Evolutionary conservation across 2,888 invertebrate species (phyloP).

Genomic region (Nineta flava): DNA sequence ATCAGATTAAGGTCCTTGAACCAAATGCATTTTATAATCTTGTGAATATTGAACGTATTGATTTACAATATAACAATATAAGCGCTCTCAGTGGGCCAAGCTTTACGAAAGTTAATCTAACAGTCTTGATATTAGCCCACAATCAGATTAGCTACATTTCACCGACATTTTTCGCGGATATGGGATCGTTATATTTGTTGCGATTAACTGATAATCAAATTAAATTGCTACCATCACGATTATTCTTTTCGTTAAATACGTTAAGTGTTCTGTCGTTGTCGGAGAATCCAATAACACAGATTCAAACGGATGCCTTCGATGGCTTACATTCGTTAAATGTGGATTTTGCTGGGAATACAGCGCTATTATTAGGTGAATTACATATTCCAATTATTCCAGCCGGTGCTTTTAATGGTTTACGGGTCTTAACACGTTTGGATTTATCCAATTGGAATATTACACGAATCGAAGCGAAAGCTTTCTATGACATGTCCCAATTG

Average conservation of each 20-base stretch:
- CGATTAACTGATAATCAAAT: neutral
- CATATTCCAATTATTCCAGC: neutral
- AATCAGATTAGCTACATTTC: neutral
- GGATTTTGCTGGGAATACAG: neutral
- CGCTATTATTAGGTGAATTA: neutral
- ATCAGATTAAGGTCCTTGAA: neutral
- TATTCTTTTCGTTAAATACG: neutral
- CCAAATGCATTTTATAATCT: neutral
- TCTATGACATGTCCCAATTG: neutral
- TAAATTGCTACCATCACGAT: neutral
- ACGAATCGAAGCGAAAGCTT: neutral
- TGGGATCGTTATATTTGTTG: neutral
- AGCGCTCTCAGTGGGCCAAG: neutral
- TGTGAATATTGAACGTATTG: neutral
- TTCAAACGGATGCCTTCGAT: neutral
- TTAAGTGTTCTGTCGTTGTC: neutral
- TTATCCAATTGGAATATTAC: neutral
- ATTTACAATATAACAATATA: neutral
- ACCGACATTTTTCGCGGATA: neutral
- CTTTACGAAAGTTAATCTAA: neutral
- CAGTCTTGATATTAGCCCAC: neutral
- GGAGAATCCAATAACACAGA: neutral
- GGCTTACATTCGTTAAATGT: neutral
- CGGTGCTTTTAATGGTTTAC: neutral
- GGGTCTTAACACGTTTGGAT: neutral